Percentiles rank a stretch among this genome's conserved stretches.
Conservation (phyloP, 1,140 invertebrate genomes). For the Stegodyphus mimosarum region DNA sequence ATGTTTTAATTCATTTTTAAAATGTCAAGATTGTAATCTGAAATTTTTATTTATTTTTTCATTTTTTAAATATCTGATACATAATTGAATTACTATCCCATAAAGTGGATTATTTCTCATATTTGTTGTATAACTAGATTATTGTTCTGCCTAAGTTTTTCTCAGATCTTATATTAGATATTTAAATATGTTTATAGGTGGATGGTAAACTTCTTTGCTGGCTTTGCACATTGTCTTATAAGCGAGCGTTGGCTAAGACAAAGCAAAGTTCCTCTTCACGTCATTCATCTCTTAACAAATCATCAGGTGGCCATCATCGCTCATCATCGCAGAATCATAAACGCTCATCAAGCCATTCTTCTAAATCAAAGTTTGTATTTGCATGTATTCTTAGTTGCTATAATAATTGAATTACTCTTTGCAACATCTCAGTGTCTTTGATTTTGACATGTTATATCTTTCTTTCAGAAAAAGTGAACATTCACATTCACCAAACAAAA, state of each 20-base stretch:
- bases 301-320: conserved; percentile 28
- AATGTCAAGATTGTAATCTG: too few relatives aligned
- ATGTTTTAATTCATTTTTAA: too few relatives aligned
- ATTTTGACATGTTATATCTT: too few relatives aligned
- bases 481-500: conserved; percentile 56
- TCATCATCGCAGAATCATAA: conserved; percentile 47
- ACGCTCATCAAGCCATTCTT: conserved; percentile 42
- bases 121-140: too few relatives aligned
- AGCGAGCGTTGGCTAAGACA: conserved; percentile 89
- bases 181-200: conserved; percentile 84
- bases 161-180: too few relatives aligned
- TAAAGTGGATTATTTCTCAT: too few relatives aligned
- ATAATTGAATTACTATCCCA: too few relatives aligned
- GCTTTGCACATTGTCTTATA: conserved; percentile 94
- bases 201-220: conserved; percentile 96
- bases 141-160: too few relatives aligned
- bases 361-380: conserved; percentile 38
- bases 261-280: conserved; percentile 85
- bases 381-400: neutral
- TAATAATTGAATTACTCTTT: neutral
- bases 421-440: too few relatives aligned
- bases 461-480: conserved; percentile 34
- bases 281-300: conserved; percentile 69
- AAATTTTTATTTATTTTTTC: too few relatives aligned
- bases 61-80: too few relatives aligned